Percentiles rank a stretch among this genome's conserved stretches.
Conservation (phyloP, 2,797 vertebrate species). For the Hipposideros larvatus region DNA sequence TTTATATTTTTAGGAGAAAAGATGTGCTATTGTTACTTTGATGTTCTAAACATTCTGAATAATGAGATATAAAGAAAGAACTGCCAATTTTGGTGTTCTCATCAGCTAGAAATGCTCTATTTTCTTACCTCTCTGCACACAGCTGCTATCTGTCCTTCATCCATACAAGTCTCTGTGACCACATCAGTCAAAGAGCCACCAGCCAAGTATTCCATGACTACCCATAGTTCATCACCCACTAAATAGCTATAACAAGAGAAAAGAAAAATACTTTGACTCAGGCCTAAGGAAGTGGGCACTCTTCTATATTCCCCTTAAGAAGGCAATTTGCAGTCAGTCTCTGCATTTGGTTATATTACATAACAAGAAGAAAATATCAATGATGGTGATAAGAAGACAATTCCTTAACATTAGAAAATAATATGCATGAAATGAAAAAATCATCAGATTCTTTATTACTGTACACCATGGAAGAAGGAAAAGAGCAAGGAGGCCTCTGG, state of each 20-base stretch:
- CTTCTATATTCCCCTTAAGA: not conserved
- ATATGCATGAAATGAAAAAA: slow-evolving; percentile 5
- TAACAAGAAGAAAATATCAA: slow-evolving; percentile 11
- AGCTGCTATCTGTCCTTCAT: slow-evolving; percentile 98
- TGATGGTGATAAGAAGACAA: not conserved
- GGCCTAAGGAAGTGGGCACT: not conserved
- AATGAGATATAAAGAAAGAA: slow-evolving; percentile 40
- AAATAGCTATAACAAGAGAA: slow-evolving; percentile 92
- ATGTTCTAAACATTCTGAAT: slow-evolving; percentile 27
- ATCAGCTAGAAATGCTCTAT: not conserved
- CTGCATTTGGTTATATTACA: not conserved
- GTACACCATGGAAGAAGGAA: not conserved
- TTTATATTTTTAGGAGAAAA: slow-evolving; percentile 23
- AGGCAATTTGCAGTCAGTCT: not conserved
- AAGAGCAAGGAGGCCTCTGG: not conserved
- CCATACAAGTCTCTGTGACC: slow-evolving; percentile 99
- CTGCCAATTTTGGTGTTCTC: not conserved
- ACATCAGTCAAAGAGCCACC: slow-evolving; percentile 98
- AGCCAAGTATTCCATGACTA: slow-evolving; percentile 99
- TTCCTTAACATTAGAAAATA: not conserved
- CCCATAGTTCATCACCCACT: slow-evolving; percentile 98
- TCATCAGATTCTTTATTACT: not conserved
- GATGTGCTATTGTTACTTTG: not conserved
- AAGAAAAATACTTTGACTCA: not conserved
- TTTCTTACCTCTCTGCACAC: slow-evolving; percentile 97